phyloP scores from a whole-genome alignment of 2,113 vertebrate genomes.

The Solea solea region DNA sequence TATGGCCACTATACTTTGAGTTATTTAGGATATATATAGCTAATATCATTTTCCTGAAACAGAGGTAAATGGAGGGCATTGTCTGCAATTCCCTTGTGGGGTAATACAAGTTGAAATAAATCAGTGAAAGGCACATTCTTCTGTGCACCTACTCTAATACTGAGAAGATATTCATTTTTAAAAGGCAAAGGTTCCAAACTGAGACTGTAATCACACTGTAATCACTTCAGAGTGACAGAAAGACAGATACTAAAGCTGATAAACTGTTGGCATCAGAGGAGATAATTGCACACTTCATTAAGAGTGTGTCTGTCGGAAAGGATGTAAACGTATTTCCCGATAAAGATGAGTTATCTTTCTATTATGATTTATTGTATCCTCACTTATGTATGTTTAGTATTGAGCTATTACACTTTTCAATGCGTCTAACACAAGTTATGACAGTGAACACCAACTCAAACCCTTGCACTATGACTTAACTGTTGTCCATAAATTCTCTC shows the following conservation, averaged over 20 bases:
- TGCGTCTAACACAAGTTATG: no score
- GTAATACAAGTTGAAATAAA: slow-evolving; percentile 51
- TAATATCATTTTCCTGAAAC: slow-evolving; percentile 18
- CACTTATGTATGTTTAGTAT: no score
- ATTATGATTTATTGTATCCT: no score
- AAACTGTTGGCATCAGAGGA: slow-evolving; percentile 19
- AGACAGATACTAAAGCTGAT: slow-evolving; percentile 35
- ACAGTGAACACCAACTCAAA: not conserved
- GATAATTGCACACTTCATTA: slow-evolving; percentile 29
- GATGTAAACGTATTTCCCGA: not conserved
- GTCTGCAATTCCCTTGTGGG: slow-evolving; percentile 42
- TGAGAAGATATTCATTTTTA: slow-evolving; percentile 48
- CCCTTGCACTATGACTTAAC: slow-evolving; percentile 1
- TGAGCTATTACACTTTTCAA: no score
- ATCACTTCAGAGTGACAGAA: slow-evolving; percentile 34
- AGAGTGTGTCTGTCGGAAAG: slow-evolving; percentile 9
- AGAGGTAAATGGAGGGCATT: slow-evolving; percentile 54
- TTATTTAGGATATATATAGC: slow-evolving; percentile 25
- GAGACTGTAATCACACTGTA: slow-evolving; percentile 46
- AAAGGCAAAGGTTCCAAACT: slow-evolving; percentile 34
- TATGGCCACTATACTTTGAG: slow-evolving; percentile 24
- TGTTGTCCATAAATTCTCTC: slow-evolving; percentile 4
- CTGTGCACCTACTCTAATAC: slow-evolving; percentile 29
- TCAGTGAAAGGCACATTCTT: slow-evolving; percentile 39
- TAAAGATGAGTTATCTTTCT: slow-evolving; percentile 5